phyloP scores from a whole-genome alignment of 2,113 vertebrate genomes.

The Prionailurus bengalensis region DNA sequence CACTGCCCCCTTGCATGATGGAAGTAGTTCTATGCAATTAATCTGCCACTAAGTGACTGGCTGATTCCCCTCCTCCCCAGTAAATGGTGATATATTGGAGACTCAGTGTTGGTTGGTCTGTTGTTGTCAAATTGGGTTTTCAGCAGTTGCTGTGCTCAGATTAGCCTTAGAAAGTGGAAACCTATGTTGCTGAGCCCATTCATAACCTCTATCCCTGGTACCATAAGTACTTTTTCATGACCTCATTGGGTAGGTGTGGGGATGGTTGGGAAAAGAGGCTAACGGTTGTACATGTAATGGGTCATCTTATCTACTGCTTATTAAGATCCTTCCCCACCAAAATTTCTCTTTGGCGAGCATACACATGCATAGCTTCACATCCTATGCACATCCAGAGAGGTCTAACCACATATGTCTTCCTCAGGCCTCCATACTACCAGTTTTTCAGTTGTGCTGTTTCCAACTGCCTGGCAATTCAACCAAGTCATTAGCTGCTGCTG shows the following conservation, averaged over 20 bases:
- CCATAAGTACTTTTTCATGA: not conserved
- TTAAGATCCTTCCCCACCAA: not conserved
- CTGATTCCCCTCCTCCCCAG: not conserved
- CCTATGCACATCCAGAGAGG: not conserved
- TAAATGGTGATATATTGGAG: not conserved
- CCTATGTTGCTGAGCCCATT: not conserved
- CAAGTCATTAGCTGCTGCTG: not conserved
- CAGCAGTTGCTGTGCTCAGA: not conserved
- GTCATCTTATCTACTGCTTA: not conserved
- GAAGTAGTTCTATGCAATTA: not conserved
- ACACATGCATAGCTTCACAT: not conserved
- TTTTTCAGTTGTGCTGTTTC: not conserved
- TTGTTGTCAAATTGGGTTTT: not conserved
- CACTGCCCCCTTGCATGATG: not conserved
- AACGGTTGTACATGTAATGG: not conserved
- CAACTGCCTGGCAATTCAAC: not conserved
- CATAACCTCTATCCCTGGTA: not conserved
- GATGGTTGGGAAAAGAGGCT: not conserved
- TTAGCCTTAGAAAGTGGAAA: not conserved
- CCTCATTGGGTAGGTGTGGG: not conserved
- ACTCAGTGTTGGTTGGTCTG: not conserved
- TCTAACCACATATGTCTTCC: not conserved
- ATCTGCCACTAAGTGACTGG: too few species aligned
- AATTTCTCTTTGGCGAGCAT: not conserved
- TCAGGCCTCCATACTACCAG: not conserved